Evolutionary conservation across 2,888 invertebrate species (phyloP).

Genomic region (Sisyra terminalis): DNA sequence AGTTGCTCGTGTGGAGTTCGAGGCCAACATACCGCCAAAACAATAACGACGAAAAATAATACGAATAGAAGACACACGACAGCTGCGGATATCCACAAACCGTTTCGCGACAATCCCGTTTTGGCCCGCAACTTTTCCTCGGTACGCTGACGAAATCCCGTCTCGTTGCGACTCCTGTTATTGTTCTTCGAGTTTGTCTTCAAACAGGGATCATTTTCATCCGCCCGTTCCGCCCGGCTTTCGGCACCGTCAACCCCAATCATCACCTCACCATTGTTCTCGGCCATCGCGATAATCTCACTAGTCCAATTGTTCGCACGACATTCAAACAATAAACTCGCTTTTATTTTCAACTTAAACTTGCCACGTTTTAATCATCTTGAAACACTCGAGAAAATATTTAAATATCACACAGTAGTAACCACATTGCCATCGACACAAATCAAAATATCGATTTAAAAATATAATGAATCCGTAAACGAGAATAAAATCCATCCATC

Average conservation of each 20-base stretch:
- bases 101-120: constrained; percentile 19
- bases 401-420: no score
- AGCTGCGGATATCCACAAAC: constrained; percentile 17
- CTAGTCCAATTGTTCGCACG: constrained; percentile 1
- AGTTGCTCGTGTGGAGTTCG: constrained; percentile 23
- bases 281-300: no score
- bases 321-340: background rate
- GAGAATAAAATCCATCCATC: no score
- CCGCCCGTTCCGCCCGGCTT: constrained; percentile 16
- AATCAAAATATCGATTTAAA: no score
- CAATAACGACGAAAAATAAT: constrained; percentile 27
- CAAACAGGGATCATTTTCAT: constrained; percentile 21
- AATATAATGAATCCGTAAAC: no score
- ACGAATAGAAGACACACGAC: constrained; percentile 22
- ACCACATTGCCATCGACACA: no score
- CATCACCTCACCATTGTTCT: no score
- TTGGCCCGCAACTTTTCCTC: constrained; percentile 17
- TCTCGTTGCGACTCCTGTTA: constrained; percentile 2
- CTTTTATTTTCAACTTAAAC: background rate
- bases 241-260: no score
- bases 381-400: no score
- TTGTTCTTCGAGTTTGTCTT: constrained; percentile 11
- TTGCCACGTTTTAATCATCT: no score
- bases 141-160: constrained; percentile 8
- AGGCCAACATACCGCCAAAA: constrained; percentile 30